Evolutionary conservation across 1,140 invertebrate genomes (phyloP).

Genomic region (Zaprionus africanus): DNA sequence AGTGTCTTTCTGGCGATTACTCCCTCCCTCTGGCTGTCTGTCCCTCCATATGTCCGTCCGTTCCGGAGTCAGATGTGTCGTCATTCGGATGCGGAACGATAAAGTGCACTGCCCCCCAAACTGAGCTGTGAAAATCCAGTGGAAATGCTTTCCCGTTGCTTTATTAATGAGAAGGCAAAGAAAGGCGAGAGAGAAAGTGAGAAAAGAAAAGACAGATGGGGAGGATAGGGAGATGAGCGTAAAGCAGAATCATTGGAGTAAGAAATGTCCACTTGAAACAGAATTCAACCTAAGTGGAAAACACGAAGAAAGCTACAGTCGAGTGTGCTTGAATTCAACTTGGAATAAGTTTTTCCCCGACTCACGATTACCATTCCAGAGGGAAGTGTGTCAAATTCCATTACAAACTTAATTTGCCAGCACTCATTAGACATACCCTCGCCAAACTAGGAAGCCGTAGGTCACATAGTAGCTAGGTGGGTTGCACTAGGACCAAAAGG

Average conservation of each 20-base stretch:
- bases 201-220: neutral
- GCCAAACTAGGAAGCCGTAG: too few relatives aligned
- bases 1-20: neutral
- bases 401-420: too few relatives aligned
- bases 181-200: neutral
- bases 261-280: neutral
- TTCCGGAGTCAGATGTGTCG: neutral
- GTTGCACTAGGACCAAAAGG: too few relatives aligned
- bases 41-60: neutral
- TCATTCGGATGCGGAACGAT: neutral
- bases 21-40: neutral
- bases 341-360: too few relatives aligned
- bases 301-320: too few relatives aligned
- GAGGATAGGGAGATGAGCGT: neutral
- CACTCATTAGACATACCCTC: too few relatives aligned
- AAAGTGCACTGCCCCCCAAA: neutral
- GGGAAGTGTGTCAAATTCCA: too few relatives aligned
- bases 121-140: slow-evolving; percentile 7
- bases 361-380: too few relatives aligned
- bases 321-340: too few relatives aligned
- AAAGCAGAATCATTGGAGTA: neutral
- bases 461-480: too few relatives aligned
- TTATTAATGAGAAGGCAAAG: slow-evolving; percentile 1
- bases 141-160: neutral
- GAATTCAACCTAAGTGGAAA: neutral